Conservation (phyloP, 2,113 vertebrate genomes). For the Craseonycteris thonglongyai region DNA sequence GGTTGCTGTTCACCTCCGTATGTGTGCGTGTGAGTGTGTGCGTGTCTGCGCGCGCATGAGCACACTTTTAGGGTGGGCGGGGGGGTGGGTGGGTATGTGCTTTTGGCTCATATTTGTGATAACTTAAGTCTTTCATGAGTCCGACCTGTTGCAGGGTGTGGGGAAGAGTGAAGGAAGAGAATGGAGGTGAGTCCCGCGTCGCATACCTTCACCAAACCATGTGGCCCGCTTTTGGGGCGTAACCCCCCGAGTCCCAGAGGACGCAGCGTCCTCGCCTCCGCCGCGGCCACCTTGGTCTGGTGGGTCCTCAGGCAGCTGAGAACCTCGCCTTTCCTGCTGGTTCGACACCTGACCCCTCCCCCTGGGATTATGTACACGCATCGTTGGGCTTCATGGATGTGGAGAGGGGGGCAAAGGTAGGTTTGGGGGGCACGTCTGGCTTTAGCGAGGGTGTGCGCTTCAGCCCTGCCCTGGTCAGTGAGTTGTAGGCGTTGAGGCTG, state of each 20-base stretch:
- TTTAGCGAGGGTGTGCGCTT: conserved; percentile 91
- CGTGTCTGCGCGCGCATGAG: neutral
- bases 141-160: conserved; percentile 66
- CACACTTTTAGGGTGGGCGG: neutral
- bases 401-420: conserved; percentile 90
- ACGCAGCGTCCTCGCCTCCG: conserved; percentile 80
- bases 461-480: conserved; percentile 90
- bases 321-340: conserved; percentile 81
- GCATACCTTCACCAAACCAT: conserved; percentile 80
- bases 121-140: conserved; percentile 75
- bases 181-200: conserved; percentile 73
- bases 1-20: conserved; percentile 81
- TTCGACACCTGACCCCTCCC: conserved; percentile 75
- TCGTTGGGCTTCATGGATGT: conserved; percentile 94
- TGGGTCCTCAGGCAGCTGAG: conserved; percentile 77
- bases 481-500: conserved; percentile 90
- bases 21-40: neutral
- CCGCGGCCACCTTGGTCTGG: conserved; percentile 75
- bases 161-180: conserved; percentile 37
- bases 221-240: conserved; percentile 77
- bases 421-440: conserved; percentile 97
- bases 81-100: conserved; percentile 76
- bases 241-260: conserved; percentile 84
- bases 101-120: conserved; percentile 86
- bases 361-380: conserved; percentile 92